Evolutionary conservation across 92 coral and sea anemone species (phyloP).

Genomic region (Siderastrea radians): DNA sequence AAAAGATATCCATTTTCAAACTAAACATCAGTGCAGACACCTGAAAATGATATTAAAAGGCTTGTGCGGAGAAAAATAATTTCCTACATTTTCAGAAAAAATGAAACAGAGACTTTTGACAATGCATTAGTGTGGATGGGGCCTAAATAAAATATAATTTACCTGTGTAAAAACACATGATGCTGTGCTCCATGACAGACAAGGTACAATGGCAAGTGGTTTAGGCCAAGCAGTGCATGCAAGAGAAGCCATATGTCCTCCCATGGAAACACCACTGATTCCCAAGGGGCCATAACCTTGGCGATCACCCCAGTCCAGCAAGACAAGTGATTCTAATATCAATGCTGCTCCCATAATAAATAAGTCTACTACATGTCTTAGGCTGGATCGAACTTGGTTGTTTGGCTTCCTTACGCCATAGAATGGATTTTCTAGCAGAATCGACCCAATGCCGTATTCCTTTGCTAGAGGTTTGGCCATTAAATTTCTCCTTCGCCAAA

Average conservation of each 20-base stretch:
- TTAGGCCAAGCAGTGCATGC: conserved; percentile 97
- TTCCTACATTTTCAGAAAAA: too few relatives aligned
- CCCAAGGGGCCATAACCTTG: conserved; percentile 94
- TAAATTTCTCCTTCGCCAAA: conserved; percentile 95
- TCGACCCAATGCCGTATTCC: conserved; percentile 87
- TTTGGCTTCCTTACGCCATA: conserved; percentile 94
- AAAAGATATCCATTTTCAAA: too few relatives aligned
- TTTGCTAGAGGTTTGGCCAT: conserved; percentile 94
- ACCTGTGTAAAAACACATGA: conserved; percentile 97
- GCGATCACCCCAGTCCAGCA: conserved; percentile 89
- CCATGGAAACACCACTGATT: conserved; percentile 96
- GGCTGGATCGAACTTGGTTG: conserved; percentile 90
- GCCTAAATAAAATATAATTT: background rate
- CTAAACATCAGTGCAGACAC: too few relatives aligned
- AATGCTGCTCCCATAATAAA: conserved; percentile 96
- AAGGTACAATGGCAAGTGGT: conserved; percentile 94
- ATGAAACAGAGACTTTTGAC: too few relatives aligned
- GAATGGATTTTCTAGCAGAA: conserved; percentile 91
- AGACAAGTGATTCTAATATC: conserved; percentile 87
- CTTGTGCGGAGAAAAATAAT: too few relatives aligned
- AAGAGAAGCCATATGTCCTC: conserved; percentile 99
- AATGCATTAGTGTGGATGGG: too few relatives aligned
- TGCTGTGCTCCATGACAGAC: conserved; percentile 98
- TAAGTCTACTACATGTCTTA: conserved; percentile 88
- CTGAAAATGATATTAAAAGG: too few relatives aligned